Percentiles rank a stretch among this genome's conserved stretches.
Evolutionary conservation across 2,888 invertebrate species (phyloP).

Genomic region (Clepsis dumicolana): DNA sequence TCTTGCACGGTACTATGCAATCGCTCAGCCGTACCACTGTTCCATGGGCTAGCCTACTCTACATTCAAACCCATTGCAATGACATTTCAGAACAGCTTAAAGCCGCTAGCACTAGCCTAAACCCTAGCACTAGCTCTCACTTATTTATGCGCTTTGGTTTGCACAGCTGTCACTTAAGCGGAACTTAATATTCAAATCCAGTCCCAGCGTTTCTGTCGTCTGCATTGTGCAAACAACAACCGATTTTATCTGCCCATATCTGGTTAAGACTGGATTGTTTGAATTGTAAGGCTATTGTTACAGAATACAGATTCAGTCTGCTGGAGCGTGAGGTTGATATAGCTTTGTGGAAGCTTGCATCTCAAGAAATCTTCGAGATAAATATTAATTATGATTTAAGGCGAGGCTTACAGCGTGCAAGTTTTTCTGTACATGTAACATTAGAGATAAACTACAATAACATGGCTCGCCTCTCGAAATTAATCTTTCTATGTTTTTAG

Average conservation of each 20-base stretch:
- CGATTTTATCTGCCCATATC: slow-evolving; percentile 40
- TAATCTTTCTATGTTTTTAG: too few species aligned
- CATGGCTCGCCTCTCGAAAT: too few species aligned
- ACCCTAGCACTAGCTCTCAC: slow-evolving; percentile 39
- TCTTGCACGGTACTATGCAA: too few species aligned
- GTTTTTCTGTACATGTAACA: too few species aligned
- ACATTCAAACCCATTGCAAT: too few species aligned
- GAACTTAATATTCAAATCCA: slow-evolving; percentile 53
- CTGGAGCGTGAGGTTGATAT: slow-evolving; percentile 29
- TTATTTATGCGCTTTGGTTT: slow-evolving; percentile 53
- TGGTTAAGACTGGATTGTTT: slow-evolving; percentile 34
- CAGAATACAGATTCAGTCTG: slow-evolving; percentile 27
- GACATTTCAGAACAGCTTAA: background rate
- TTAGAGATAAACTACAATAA: too few species aligned
- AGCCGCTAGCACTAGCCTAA: background rate
- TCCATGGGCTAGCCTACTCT: too few species aligned
- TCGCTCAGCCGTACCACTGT: too few species aligned
- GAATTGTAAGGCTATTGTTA: slow-evolving; percentile 32
- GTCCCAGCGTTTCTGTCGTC: slow-evolving; percentile 44
- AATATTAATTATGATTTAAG: too few species aligned
- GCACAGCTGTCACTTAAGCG: slow-evolving; percentile 52
- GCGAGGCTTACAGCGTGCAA: too few species aligned
- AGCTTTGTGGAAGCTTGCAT: slow-evolving; percentile 6
- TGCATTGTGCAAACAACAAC: slow-evolving; percentile 37
- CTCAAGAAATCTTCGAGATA: background rate